These are phyloP conservation scores for Xiphorhynchus erythropygius DNA, from an alignment of 2,797 vertebrate species.

Conservation along the genomic window DNA sequence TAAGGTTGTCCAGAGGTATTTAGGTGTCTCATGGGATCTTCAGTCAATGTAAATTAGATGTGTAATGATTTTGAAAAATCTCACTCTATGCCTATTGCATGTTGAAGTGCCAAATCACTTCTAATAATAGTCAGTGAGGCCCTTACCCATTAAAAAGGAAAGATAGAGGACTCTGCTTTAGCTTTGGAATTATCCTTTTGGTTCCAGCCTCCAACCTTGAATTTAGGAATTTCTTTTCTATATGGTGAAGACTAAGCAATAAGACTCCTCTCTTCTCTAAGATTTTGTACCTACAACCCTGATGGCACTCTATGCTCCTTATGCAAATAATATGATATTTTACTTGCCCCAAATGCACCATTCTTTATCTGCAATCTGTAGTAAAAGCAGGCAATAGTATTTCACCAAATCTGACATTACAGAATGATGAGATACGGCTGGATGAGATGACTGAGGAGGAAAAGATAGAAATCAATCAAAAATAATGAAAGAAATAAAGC, in stretches of 20 bases:
- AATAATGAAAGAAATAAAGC: background rate
- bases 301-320: background rate
- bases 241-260: background rate
- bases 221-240: background rate
- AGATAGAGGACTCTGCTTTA: background rate
- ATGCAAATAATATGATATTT: background rate
- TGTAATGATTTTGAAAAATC: conserved; percentile 39
- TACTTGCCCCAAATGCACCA: background rate
- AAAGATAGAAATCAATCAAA: background rate
- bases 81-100: background rate
- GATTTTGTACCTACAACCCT: background rate
- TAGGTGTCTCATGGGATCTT: background rate
- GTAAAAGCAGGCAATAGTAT: background rate
- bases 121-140: background rate
- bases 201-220: background rate
- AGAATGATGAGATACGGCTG: background rate
- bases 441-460: background rate
- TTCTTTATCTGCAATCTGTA: background rate
- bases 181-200: background rate
- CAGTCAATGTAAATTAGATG: conserved; percentile 46
- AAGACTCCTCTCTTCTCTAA: background rate
- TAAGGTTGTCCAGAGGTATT: conserved; percentile 14
- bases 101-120: conserved; percentile 5
- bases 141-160: background rate
- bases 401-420: background rate